Base-by-base conservation (phyloP, 2,113 vertebrate genomes). In the Chaetodon trifascialis region DNA sequence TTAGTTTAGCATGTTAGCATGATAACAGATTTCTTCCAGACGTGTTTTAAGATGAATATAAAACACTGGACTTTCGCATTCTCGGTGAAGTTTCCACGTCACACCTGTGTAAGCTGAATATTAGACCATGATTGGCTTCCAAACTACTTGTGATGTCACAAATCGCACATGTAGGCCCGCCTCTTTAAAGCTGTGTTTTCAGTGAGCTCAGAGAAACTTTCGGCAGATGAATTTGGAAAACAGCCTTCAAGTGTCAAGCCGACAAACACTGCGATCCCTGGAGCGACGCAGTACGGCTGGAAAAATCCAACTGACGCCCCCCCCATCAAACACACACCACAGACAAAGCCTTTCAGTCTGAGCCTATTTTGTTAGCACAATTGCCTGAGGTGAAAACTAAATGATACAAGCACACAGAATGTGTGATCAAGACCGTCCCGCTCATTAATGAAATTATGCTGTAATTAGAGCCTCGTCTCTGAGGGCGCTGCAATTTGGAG, bases 401-500 rank as follows among this genome's bases (percentile, higher is more conserved):
- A 66, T 70, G 51, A 74, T 58, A 56, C 42, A 38, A 72, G 1
- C 7, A 14, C 63, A 47, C 36, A 55, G 64, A 68, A 58, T 25
- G 76, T 62, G 69, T 73, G 62, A 83, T 81, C 73, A 76, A 84
- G 79, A 70, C 70, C 58, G 23, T 49, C 52, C 55, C 1, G 16
- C 47, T 80, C 54, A 54, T 66, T 80, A 75, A 82, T 76, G 44
- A 87, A 63, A 65, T 6, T 11, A 34, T 46, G 55, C n/a, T 23
- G 59, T 88, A 83, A 87, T 85, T 79, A 80, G 54, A 64, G 40
- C n/a, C 30, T 25, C 58, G 19, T 56, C 58, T 70, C 73, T n/a
- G 44, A 63, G 65, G 60, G 60, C 0, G 2, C 23, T 7, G 46
- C 16, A 38, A 11, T 60, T 74, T 69, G 16, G 42, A 73, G 38